Percentiles rank a stretch among this genome's conserved stretches.
These are phyloP conservation scores for Harlomillsia oculata DNA, from an alignment of 1,140 invertebrate genomes.

Conservation along the genomic window DNA sequence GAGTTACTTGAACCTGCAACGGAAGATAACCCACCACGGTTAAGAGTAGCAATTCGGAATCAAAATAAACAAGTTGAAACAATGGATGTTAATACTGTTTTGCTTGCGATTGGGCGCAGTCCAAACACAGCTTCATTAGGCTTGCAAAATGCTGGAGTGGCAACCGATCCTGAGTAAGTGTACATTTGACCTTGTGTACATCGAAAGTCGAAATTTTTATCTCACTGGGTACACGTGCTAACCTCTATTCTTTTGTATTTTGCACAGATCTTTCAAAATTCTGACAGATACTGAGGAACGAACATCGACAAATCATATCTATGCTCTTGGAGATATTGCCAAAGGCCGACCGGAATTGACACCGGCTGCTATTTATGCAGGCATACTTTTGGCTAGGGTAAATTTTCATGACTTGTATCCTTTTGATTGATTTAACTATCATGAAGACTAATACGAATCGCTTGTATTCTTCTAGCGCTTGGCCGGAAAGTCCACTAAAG, in stretches of 20 bases:
- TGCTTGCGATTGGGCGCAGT: conserved; percentile 55
- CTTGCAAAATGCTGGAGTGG: conserved; percentile 48
- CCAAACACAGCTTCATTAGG: conserved; percentile 51
- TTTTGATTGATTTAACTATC: too few relatives aligned
- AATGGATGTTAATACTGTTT: conserved; percentile 44
- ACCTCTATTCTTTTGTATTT: too few relatives aligned
- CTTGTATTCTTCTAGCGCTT: conserved; percentile 41
- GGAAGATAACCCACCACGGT: conserved; percentile 35
- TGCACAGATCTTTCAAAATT: conserved; percentile 46
- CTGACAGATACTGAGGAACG: conserved; percentile 46
- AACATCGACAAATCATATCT: conserved; percentile 49
- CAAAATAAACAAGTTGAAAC: conserved; percentile 44
- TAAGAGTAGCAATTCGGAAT: conserved; percentile 24
- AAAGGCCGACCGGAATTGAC: conserved; percentile 54
- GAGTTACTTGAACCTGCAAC: conserved; percentile 35
- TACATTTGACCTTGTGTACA: too few relatives aligned
- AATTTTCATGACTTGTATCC: too few relatives aligned
- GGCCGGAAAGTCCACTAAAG: conserved; percentile 32
- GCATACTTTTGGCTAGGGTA: conserved; percentile 24
- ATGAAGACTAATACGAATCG: too few relatives aligned
- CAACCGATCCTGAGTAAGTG: conserved; percentile 40
- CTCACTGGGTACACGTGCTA: background rate
- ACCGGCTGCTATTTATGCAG: conserved; percentile 55
- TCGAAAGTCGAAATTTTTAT: too few relatives aligned
- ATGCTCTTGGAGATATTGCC: conserved; percentile 57